These are phyloP conservation scores for Rhinichthys klamathensis DNA, from an alignment of 2,113 vertebrate species.

Conservation along the genomic window DNA sequence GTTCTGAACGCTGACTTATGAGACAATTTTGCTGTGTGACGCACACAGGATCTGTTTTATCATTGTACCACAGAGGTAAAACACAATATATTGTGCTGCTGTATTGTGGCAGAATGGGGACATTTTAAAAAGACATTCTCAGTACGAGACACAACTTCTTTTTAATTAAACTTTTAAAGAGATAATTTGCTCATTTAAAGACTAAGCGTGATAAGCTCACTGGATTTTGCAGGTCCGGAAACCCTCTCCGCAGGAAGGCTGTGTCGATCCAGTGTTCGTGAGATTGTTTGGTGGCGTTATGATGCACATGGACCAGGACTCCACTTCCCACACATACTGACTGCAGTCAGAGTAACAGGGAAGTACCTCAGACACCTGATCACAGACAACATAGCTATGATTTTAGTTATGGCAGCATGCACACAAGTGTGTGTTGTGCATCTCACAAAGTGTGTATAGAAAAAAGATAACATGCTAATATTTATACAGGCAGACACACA, in stretches of 20 bases:
- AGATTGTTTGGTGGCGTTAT: slow-evolving; percentile 75
- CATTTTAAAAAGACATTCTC: neutral
- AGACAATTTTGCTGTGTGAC: slow-evolving; percentile 33
- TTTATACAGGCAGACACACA: neutral
- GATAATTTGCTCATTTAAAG: neutral
- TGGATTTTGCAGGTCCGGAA: slow-evolving; percentile 80
- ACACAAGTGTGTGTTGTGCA: neutral
- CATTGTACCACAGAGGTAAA: slow-evolving; percentile 36
- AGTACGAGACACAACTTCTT: neutral
- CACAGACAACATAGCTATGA: neutral
- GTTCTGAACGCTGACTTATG: slow-evolving; percentile 45
- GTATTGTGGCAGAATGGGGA: neutral
- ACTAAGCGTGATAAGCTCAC: slow-evolving; percentile 64
- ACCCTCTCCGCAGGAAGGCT: slow-evolving; percentile 80
- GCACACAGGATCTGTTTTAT: slow-evolving; percentile 25
- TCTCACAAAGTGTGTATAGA: neutral
- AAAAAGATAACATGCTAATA: neutral
- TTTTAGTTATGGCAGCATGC: neutral
- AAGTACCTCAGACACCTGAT: slow-evolving; percentile 84
- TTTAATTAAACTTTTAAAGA: neutral
- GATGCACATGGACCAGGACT: slow-evolving; percentile 82
- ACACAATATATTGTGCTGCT: slow-evolving; percentile 18
- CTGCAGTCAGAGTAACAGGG: slow-evolving; percentile 84
- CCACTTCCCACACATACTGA: slow-evolving; percentile 81
- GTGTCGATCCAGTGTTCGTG: neutral